Base-by-base conservation (phyloP, 1,140 invertebrate genomes). In the Phenacoccus solenopsis region DNA sequence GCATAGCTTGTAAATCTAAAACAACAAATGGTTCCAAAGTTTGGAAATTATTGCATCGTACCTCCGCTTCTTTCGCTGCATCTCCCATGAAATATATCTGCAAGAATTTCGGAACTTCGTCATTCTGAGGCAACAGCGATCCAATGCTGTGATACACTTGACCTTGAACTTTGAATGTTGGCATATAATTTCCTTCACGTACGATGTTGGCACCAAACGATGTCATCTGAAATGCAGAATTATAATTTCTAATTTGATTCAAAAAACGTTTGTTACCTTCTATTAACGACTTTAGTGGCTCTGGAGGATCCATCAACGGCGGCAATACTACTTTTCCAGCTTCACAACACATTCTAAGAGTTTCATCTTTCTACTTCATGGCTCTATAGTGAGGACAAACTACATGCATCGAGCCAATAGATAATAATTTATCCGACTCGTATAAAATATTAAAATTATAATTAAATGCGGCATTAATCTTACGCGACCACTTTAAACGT, bases 391-490 rank as follows among this genome's bases (percentile, higher is more conserved):
- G 35, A 10, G 35, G 35, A 38, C 35, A 38, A 9, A 38, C 35
- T 10, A 38, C n/a, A 38, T n/a, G 9, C 35, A 38, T 38, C n/a
- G 9, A n/a, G 9, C 35, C 35, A 38, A 38, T 38, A 38, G 35
- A 9, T 10, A 38, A 9, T 10, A 38, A 10, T 38, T 38, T 38
- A 9, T 9, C 35, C 24, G 56, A 57, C 24, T 21, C 28, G 59
- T 64, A 64, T 25, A 25, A 9, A 24, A 64, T 64, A 25, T 10
- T 27, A 9, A 64, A 12, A 16, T 64, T 64, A 64, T 64, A 64
- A 64, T 22, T 64, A 21, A 64, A 64, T 64, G 22, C 59, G 28
- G 59, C 59, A n/a, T n/a, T n/a, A n/a, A n/a, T n/a, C n/a, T n/a
- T n/a, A n/a, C n/a, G n/a, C n/a, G n/a, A n/a, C n/a, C n/a, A n/a